A percentile compares a stretch with the other conserved stretches of the same genome.
These are phyloP conservation scores for Pelecanus crispus DNA, from an alignment of 2,113 vertebrate genomes.

Conservation along the genomic window DNA sequence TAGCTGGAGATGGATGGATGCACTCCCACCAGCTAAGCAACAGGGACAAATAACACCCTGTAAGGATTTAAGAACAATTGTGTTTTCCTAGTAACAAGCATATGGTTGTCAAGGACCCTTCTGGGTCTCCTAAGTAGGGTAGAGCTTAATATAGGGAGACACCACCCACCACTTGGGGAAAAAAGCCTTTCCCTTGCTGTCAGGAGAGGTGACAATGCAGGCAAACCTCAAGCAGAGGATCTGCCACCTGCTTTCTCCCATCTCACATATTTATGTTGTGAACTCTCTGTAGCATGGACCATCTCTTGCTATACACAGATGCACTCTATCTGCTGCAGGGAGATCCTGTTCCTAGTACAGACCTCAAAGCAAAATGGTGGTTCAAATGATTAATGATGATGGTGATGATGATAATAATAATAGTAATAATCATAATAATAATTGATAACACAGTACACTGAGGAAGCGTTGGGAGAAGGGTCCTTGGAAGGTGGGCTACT, in stretches of 20 bases:
- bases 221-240: background rate
- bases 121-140: background rate
- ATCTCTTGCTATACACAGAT: background rate
- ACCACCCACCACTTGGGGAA: background rate
- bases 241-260: background rate
- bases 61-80: background rate
- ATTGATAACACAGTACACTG: background rate
- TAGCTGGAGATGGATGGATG: background rate
- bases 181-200: background rate
- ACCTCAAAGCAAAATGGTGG: background rate
- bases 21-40: background rate
- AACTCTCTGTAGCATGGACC: background rate
- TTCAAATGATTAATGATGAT: background rate
- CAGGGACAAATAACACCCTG: background rate
- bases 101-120: background rate
- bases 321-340: background rate
- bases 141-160: background rate
- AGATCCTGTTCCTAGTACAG: background rate
- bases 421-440: background rate
- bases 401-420: background rate
- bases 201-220: background rate
- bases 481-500: background rate
- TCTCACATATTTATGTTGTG: background rate
- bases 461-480: background rate
- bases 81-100: background rate